phyloP scores from a whole-genome alignment of 1,140 invertebrate species.

The Gryllus bimaculatus region DNA sequence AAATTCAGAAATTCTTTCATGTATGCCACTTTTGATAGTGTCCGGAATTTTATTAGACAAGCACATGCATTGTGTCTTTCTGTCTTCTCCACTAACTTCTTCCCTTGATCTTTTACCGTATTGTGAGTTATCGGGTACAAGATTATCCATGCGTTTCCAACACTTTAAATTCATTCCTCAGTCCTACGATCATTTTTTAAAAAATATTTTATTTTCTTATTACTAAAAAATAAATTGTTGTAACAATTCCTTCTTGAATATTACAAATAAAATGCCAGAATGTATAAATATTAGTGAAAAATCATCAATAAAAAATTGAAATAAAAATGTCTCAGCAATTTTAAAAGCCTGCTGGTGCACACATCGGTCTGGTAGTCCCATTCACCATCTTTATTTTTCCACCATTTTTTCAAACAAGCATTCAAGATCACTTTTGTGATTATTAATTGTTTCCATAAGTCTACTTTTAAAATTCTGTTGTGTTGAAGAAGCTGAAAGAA shows the following conservation, averaged over 20 bases:
- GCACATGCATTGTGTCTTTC: no score
- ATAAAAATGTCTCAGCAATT: background rate
- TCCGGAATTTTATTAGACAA: no score
- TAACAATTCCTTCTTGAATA: background rate
- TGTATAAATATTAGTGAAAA: no score
- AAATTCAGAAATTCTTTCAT: background rate
- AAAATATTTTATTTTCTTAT: background rate
- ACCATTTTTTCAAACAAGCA: constrained; percentile 6
- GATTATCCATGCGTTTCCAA: background rate
- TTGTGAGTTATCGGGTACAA: no score
- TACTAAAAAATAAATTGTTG: background rate
- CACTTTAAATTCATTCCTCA: constrained; percentile 1
- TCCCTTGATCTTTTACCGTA: no score
- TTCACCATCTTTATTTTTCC: background rate
- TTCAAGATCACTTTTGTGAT: constrained; percentile 2
- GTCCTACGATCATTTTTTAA: background rate
- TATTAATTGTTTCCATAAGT: background rate
- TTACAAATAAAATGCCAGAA: background rate
- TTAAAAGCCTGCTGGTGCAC: background rate
- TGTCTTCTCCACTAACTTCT: no score
- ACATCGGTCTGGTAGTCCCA: background rate
- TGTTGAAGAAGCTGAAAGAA: constrained; percentile 7
- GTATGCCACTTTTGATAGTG: background rate
- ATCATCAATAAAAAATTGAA: background rate
- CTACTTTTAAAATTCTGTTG: constrained; percentile 6